Percentiles rank a stretch among this genome's conserved stretches.
These are phyloP conservation scores for Sarcophaga carnaria DNA, from an alignment of 2,888 invertebrate genomes.

Conservation along the genomic window DNA sequence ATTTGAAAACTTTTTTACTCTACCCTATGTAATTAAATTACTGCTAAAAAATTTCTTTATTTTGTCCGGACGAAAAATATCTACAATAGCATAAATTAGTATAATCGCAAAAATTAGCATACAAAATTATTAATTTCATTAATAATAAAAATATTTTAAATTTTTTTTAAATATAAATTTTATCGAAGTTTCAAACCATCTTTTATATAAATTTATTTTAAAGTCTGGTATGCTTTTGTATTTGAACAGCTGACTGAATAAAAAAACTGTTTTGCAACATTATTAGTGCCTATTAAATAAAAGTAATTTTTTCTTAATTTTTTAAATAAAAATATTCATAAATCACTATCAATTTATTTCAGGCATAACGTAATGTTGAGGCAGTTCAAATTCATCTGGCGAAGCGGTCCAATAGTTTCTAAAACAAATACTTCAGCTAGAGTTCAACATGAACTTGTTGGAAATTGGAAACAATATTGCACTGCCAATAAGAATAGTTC, in stretches of 20 bases:
- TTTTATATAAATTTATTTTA: not conserved
- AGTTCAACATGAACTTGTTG: not conserved
- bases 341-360: not conserved
- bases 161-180: no score
- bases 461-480: constrained; percentile 26
- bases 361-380: constrained; percentile 39
- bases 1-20: not conserved
- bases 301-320: constrained; percentile 11
- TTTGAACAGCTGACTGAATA: constrained; percentile 26
- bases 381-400: constrained; percentile 29
- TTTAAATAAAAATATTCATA: constrained; percentile 17
- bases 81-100: no score
- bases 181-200: not conserved
- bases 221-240: not conserved
- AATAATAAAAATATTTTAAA: no score
- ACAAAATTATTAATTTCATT: no score
- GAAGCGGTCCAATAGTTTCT: not conserved
- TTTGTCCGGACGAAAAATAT: no score
- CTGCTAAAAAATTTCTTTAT: no score
- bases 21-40: not conserved
- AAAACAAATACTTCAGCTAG: not conserved
- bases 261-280: constrained; percentile 57
- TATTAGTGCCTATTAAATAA: not conserved
- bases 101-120: no score
- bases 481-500: constrained; percentile 28